Base-by-base conservation (phyloP, 2,113 vertebrate genomes). In the Pterocles orientalis region DNA sequence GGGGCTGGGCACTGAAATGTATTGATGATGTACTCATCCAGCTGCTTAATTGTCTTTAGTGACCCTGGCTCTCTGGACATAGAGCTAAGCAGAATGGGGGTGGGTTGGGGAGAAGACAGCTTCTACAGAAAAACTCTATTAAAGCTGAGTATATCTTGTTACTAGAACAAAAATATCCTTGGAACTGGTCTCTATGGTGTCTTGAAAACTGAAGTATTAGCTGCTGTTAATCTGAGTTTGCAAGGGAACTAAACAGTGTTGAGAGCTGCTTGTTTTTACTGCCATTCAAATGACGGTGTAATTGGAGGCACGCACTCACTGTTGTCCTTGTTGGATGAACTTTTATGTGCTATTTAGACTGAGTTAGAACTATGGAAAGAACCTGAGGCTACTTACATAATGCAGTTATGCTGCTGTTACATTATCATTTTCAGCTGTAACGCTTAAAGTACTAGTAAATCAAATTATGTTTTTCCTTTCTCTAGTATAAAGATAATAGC, bases 311-410 rank as follows among this genome's bases (percentile, higher is more conserved):
- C 1, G 10, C 18, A 33, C 6, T 11, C 48, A 20, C 34, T 4
- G 58, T 81, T 90, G 76, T 92, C 92, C 79, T 64, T 80, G 79
- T 76, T 15, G 1, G 9, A 51, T 61, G 65, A 91, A 72, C 48
- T 33, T 75, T 84, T 41, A 12, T 80, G 73, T 56, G 34, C 72
- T 60, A 82, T 77, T 64, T n/a, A 82, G 80, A 47, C 69, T 4
- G 64, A 85, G 78, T 47, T 47, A 66, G 53, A 85, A 23, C 85
- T 85, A 53, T 48, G 84, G 86, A 93, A 95, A 95, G 83, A 79
- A 34, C 50, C 79, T 13, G 34, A 62, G 54, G 61, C 50, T 45
- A 24, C 48, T 62, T 82, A 81, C 0, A 0, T 82, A 92, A 86
- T 77, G 66, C 39, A 47, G 23, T 85, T 87, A 48, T 43, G 75